Percentiles rank a stretch among this genome's conserved stretches.
Conservation (phyloP, 2,113 vertebrate genomes). For the Vidua chalybeata region DNA sequence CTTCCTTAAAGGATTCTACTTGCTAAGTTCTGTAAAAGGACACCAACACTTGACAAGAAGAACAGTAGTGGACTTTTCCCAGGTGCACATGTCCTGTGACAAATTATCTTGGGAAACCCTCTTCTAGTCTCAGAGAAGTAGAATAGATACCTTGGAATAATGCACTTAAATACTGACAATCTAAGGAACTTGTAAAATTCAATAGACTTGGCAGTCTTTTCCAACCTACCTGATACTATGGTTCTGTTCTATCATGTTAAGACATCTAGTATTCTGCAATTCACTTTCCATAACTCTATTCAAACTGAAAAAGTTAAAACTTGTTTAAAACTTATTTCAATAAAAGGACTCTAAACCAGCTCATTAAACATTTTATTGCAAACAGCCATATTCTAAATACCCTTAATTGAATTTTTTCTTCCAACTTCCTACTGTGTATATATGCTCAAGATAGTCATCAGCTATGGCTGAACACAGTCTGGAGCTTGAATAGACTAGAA, state of each 20-base stretch:
- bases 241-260: background rate
- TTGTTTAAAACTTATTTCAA: background rate
- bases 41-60: background rate
- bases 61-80: background rate
- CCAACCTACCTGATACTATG: background rate
- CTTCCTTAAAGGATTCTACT: background rate
- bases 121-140: background rate
- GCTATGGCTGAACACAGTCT: background rate
- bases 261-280: background rate
- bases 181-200: background rate
- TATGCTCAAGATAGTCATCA: background rate
- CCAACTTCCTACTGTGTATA: background rate
- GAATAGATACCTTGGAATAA: background rate
- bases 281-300: background rate
- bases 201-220: background rate
- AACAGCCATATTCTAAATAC: background rate
- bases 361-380: background rate
- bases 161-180: background rate
- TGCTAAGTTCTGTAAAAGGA: background rate
- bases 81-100: background rate
- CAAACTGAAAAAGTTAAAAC: background rate
- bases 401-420: background rate
- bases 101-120: background rate
- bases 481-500: background rate
- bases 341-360: background rate